Conservation (phyloP, 1,140 invertebrate species). For the Lethrus apterus region DNA sequence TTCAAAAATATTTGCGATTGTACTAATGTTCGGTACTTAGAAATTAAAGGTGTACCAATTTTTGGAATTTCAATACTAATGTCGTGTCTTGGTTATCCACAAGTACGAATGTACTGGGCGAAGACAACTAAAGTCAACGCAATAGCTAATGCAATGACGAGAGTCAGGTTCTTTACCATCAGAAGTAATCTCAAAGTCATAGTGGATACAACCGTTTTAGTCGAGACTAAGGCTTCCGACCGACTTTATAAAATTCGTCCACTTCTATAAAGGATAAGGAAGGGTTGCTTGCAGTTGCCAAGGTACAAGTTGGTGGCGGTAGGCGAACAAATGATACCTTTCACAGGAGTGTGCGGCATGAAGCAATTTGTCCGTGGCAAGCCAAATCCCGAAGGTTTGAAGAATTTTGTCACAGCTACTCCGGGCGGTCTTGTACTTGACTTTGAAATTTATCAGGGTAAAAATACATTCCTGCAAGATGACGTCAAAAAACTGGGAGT, state of each 20-base stretch:
- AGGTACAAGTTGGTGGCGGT: slow-evolving; percentile 11
- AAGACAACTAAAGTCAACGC: slow-evolving; percentile 1
- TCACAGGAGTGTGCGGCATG: slow-evolving; percentile 12
- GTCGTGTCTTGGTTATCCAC: slow-evolving; percentile 13
- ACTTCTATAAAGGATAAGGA: not conserved
- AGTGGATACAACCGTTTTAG: not conserved
- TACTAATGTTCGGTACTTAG: not conserved
- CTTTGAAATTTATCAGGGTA: slow-evolving; percentile 29
- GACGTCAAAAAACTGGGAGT: not conserved
- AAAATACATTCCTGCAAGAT: slow-evolving; percentile 1
- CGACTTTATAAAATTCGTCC: not conserved
- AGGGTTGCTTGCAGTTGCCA: slow-evolving; percentile 14
- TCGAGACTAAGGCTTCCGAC: not conserved
- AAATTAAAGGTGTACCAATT: not conserved
- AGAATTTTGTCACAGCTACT: slow-evolving; percentile 30
- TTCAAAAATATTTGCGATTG: not conserved
- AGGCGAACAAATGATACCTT: slow-evolving; percentile 17
- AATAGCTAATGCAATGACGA: slow-evolving; percentile 7
- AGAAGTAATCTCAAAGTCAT: not conserved
- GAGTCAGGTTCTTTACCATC: not conserved
- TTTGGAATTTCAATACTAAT: slow-evolving; percentile 10
- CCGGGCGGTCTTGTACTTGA: slow-evolving; percentile 29
- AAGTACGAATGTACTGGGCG: slow-evolving; percentile 13
- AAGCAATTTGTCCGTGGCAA: slow-evolving; percentile 17
- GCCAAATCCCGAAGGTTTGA: slow-evolving; percentile 25